These are phyloP conservation scores for Hestina assimilis DNA, from an alignment of 1,140 invertebrate species.

Conservation along the genomic window DNA sequence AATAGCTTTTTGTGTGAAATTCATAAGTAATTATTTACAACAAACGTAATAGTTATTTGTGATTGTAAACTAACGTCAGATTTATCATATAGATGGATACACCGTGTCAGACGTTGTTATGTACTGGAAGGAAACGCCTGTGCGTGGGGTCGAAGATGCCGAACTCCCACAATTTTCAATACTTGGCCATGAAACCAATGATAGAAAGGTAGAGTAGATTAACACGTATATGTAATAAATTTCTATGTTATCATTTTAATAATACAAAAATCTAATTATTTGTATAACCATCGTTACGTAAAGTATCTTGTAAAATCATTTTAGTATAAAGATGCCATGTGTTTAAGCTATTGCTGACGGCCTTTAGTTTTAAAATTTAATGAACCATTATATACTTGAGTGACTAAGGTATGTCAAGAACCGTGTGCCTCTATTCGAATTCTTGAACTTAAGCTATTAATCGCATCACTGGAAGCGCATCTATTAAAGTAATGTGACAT, in stretches of 20 bases:
- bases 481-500: conserved; percentile 35
- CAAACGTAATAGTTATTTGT: background rate
- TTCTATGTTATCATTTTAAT: background rate
- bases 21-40: background rate
- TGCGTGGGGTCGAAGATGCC: conserved; percentile 95
- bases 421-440: background rate
- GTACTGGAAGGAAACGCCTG: conserved; percentile 95
- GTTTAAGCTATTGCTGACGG: too few species aligned
- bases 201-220: conserved; percentile 83
- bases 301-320: too few species aligned
- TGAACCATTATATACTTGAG: conserved; percentile 2
- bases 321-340: too few species aligned
- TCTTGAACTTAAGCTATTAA: conserved; percentile 29
- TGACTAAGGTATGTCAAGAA: background rate
- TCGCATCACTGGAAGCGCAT: conserved; percentile 17
- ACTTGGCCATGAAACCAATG: conserved; percentile 94
- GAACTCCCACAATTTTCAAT: conserved; percentile 98
- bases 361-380: background rate
- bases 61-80: conserved; percentile 49
- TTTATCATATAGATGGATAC: conserved; percentile 91
- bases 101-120: conserved; percentile 98
- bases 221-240: background rate
- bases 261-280: too few species aligned
- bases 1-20: background rate
- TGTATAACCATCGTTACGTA: too few species aligned